Evolutionary conservation across 2,888 invertebrate genomes (phyloP).

Genomic region (Drosophila neonasuta): DNA sequence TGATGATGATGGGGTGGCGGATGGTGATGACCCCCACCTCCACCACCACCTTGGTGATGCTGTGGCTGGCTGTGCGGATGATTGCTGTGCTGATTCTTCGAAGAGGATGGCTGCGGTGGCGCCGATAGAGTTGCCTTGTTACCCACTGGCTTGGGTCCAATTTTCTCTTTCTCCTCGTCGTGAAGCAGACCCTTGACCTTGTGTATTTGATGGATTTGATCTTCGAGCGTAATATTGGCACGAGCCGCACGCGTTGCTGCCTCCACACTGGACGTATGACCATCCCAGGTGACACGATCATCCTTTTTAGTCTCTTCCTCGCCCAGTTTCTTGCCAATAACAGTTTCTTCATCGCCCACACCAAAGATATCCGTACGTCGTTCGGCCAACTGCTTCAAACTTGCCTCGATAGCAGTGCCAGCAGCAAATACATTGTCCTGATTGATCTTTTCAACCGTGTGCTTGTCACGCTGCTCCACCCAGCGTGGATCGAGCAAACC

Average conservation of each 20-base stretch:
- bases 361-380: constrained; percentile 99
- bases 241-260: constrained; percentile 96
- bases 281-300: constrained; percentile 98
- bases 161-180: constrained; percentile 98
- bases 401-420: constrained; percentile 96
- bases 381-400: constrained; percentile 97
- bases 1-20: constrained; percentile 60
- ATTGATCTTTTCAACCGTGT: constrained; percentile 95
- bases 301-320: constrained; percentile 93
- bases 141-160: constrained; percentile 92
- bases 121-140: constrained; percentile 79
- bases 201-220: constrained; percentile 98
- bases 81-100: constrained; percentile 53
- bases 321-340: constrained; percentile 99
- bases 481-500: constrained; percentile 97
- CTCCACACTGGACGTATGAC: constrained; percentile 98
- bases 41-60: constrained; percentile 57
- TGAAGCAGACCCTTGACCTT: constrained; percentile 95
- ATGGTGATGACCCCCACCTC: constrained; percentile 66
- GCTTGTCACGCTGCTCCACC: constrained; percentile 98
- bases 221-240: constrained; percentile 97
- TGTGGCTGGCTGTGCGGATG: constrained; percentile 49
- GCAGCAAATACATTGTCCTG: constrained; percentile 87
- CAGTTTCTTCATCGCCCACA: constrained; percentile 98
- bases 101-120: constrained; percentile 78